phyloP scores from a whole-genome alignment of 2,888 invertebrate species.

The Calliphora vomitoria region DNA sequence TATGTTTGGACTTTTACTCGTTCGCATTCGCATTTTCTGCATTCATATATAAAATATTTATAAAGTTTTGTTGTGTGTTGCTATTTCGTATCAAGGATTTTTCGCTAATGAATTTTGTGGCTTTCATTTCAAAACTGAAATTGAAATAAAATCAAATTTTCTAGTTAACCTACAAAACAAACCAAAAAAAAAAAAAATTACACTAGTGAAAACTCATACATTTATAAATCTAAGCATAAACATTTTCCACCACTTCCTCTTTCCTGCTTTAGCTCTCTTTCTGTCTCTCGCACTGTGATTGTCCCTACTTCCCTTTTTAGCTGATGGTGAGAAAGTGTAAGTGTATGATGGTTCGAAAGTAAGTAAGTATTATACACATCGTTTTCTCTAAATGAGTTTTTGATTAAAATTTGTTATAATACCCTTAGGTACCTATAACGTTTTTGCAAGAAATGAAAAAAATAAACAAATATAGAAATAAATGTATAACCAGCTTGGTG shows the following conservation, averaged over 20 bases:
- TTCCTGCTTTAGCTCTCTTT: not conserved
- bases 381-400: constrained; percentile 74
- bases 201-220: constrained; percentile 26
- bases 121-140: constrained; percentile 71
- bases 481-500: constrained; percentile 26
- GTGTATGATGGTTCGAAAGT: not conserved
- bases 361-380: constrained; percentile 32
- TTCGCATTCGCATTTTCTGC: not conserved
- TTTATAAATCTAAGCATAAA: constrained; percentile 31
- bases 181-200: constrained; percentile 3
- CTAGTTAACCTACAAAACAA: constrained; percentile 64
- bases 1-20: too few relatives aligned
- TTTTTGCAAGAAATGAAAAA: constrained; percentile 17
- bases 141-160: constrained; percentile 74
- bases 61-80: constrained; percentile 21
- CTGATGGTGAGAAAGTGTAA: constrained; percentile 22
- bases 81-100: constrained; percentile 59
- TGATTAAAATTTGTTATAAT: constrained; percentile 72
- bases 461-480: constrained; percentile 15
- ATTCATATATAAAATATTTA: constrained; percentile 49
- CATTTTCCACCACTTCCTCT: not conserved
- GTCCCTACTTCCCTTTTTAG: not conserved
- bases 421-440: constrained; percentile 43
- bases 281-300: too few relatives aligned
- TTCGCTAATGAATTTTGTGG: constrained; percentile 72